A percentile compares a stretch with the other conserved stretches of the same genome.
Conservation (phyloP, 2,113 vertebrate genomes). For the Leptocoma aspasia region DNA sequence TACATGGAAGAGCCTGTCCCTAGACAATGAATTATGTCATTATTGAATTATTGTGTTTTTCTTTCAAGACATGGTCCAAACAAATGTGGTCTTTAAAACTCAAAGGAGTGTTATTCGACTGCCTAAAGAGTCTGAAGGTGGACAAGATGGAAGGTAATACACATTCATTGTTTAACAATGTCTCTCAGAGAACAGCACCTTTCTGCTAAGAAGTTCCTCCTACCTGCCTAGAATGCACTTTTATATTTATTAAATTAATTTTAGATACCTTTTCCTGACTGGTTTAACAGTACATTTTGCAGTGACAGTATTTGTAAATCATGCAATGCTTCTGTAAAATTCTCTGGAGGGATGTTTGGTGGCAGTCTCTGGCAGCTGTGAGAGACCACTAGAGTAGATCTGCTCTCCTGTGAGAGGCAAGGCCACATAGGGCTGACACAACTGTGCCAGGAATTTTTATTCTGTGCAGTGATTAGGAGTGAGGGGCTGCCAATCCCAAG, state of each 20-base stretch:
- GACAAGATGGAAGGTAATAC: conserved; percentile 67
- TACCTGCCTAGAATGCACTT: neutral
- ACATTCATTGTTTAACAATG: neutral
- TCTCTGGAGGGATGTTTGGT: neutral
- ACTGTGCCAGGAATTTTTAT: neutral
- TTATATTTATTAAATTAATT: neutral
- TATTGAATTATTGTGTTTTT: neutral
- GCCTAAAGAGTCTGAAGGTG: conserved; percentile 67
- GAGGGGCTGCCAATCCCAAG: neutral
- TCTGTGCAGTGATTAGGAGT: neutral
- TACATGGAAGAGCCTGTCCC: neutral
- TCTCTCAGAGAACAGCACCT: neutral
- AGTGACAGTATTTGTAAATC: neutral
- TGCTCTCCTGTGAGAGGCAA: neutral
- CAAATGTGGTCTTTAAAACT: conserved; percentile 73
- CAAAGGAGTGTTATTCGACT: conserved; percentile 70
- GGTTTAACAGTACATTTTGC: neutral
- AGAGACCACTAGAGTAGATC: neutral
- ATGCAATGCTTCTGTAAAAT: neutral
- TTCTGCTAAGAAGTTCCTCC: neutral
- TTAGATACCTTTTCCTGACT: neutral
- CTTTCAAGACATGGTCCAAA: conserved; percentile 79
- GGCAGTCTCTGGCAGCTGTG: neutral
- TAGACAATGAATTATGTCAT: neutral
- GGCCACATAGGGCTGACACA: neutral